Evolutionary conservation across 1,140 invertebrate genomes (phyloP).

Genomic region (Acromyrmex charruanus): DNA sequence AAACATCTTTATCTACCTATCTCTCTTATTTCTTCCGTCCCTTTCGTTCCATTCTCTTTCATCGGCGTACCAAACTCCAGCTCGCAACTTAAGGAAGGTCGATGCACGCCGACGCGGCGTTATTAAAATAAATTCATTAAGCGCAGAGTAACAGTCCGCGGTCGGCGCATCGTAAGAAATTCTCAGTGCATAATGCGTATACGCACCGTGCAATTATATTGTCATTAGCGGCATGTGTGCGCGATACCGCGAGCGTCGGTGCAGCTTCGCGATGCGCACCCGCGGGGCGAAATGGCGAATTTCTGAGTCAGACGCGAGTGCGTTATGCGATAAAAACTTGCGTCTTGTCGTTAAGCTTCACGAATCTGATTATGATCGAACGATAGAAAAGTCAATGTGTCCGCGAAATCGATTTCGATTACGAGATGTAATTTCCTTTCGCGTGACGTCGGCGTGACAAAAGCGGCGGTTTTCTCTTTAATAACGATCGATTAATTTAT

Average conservation of each 20-base stretch:
- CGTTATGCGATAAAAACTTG: background rate
- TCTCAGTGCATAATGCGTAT: constrained; percentile 54
- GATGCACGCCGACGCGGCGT: constrained; percentile 62
- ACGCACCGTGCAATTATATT: constrained; percentile 79
- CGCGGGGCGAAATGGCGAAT: constrained; percentile 18
- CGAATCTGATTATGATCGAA: background rate
- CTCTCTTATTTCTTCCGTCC: too few relatives aligned
- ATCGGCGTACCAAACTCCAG: constrained; percentile 4
- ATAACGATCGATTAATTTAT: constrained; percentile 54
- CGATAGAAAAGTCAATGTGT: background rate
- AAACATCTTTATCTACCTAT: too few relatives aligned
- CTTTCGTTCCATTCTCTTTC: background rate
- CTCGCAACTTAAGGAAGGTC: constrained; percentile 61
- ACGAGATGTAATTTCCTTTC: background rate
- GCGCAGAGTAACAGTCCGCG: constrained; percentile 43
- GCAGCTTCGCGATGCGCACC: constrained; percentile 22
- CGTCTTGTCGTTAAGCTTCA: constrained; percentile 18
- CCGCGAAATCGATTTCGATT: background rate
- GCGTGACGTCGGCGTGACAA: background rate
- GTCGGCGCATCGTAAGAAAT: constrained; percentile 67
- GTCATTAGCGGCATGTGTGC: constrained; percentile 77
- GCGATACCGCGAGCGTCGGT: constrained; percentile 32
- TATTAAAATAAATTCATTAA: constrained; percentile 79
- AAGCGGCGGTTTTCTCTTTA: background rate
- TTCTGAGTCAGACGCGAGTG: background rate